phyloP scores from a whole-genome alignment of 1,140 invertebrate genomes.

The Panulirus ornatus region DNA sequence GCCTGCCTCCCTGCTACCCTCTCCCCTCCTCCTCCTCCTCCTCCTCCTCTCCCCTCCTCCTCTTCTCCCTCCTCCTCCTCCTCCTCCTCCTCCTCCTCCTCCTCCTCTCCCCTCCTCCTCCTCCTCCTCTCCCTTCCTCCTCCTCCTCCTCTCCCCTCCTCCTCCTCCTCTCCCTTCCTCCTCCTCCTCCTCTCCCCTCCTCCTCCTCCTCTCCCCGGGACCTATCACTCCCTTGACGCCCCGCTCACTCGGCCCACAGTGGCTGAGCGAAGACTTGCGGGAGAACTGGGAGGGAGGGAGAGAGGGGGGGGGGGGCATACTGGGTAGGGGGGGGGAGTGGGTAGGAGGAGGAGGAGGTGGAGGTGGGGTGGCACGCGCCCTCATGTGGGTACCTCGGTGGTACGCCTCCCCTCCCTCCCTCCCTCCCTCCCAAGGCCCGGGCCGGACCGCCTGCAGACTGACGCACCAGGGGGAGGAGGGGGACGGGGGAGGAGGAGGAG shows the following conservation, averaged over 20 bases:
- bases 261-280: no score
- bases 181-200: not conserved
- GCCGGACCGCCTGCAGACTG: no score
- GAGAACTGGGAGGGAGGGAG: no score
- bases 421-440: no score
- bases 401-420: no score
- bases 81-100: not conserved
- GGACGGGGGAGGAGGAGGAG: not conserved
- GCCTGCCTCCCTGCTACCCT: not conserved
- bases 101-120: not conserved
- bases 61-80: not conserved
- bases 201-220: slow-evolving; percentile 9
- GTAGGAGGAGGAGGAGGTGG: no score
- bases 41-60: not conserved
- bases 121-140: not conserved
- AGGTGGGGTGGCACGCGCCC: no score
- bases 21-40: not conserved
- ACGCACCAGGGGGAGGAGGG: not conserved
- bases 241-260: no score
- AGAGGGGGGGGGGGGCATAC: no score
- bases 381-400: no score
- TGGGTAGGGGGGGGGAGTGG: no score
- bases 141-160: not conserved
- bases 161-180: not conserved
- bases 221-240: no score